A percentile compares a stretch with the other conserved stretches of the same genome.
These are phyloP conservation scores for Platorchestia sp. DNA, from an alignment of 1,140 invertebrate genomes.

Conservation along the genomic window DNA sequence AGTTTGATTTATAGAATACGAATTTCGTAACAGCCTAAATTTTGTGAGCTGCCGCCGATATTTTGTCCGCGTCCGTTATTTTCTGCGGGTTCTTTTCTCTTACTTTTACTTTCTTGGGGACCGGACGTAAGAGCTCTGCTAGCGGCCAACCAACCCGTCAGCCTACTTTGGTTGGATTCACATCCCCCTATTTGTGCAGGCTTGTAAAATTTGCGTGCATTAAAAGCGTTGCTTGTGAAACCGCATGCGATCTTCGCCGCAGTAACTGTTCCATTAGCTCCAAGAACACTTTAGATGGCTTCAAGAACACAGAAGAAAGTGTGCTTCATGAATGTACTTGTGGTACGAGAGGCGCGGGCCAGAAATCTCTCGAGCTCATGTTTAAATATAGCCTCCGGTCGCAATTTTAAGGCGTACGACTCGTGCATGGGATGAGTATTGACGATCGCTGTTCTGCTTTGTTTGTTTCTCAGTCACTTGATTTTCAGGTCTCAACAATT, in stretches of 20 bases:
- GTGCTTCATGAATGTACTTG: neutral
- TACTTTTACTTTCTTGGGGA: neutral
- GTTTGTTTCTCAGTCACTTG: no score
- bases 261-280: neutral
- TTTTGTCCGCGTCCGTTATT: neutral
- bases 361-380: neutral
- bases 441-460: no score
- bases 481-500: no score
- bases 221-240: neutral
- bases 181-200: neutral
- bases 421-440: no score
- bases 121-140: neutral
- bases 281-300: no score
- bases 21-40: neutral
- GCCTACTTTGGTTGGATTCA: neutral
- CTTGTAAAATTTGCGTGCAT: neutral
- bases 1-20: neutral
- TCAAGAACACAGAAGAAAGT: neutral
- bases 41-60: no score
- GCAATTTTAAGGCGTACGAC: neutral
- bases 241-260: neutral
- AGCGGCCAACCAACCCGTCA: no score
- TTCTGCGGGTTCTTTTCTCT: neutral
- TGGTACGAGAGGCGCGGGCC: neutral
- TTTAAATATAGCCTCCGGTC: neutral